Evolutionary conservation across 2,888 invertebrate genomes (phyloP).

Genomic region (Amblyteles armatorius): DNA sequence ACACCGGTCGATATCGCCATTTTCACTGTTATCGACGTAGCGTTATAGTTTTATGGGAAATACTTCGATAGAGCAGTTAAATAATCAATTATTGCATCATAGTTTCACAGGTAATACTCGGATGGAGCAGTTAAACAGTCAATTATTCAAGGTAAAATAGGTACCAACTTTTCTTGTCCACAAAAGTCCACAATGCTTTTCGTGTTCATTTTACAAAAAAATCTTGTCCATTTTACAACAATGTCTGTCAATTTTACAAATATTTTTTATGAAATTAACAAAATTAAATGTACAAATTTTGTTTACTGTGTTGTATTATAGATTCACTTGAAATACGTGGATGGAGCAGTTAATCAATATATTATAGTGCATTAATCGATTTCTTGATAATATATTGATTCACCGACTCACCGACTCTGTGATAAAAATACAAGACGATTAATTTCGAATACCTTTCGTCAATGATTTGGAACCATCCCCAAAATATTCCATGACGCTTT

Average conservation of each 20-base stretch:
- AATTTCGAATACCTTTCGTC: slow-evolving; percentile 75
- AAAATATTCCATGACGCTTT: slow-evolving; percentile 84
- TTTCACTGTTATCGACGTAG: slow-evolving; percentile 82
- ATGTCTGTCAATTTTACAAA: too few relatives aligned
- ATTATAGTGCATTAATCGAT: background rate
- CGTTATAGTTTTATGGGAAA: background rate
- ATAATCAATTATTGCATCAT: background rate
- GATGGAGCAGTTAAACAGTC: background rate
- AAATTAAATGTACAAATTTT: too few relatives aligned
- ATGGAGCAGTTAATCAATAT: background rate
- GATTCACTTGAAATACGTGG: background rate
- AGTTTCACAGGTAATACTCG: background rate
- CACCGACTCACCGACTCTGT: background rate
- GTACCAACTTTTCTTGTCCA: too few relatives aligned
- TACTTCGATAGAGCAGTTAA: background rate
- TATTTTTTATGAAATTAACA: too few relatives aligned
- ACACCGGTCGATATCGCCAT: slow-evolving; percentile 87
- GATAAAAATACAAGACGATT: background rate
- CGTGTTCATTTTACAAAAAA: too few relatives aligned
- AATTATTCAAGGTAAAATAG: background rate
- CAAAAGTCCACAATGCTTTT: too few relatives aligned
- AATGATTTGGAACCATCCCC: slow-evolving; percentile 83
- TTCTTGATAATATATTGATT: slow-evolving; percentile 6
- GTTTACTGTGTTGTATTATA: background rate
- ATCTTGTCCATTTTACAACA: too few relatives aligned